These are phyloP conservation scores for Acanthococcus lagerstroemiae DNA, from an alignment of 2,888 invertebrate species.

Conservation along the genomic window DNA sequence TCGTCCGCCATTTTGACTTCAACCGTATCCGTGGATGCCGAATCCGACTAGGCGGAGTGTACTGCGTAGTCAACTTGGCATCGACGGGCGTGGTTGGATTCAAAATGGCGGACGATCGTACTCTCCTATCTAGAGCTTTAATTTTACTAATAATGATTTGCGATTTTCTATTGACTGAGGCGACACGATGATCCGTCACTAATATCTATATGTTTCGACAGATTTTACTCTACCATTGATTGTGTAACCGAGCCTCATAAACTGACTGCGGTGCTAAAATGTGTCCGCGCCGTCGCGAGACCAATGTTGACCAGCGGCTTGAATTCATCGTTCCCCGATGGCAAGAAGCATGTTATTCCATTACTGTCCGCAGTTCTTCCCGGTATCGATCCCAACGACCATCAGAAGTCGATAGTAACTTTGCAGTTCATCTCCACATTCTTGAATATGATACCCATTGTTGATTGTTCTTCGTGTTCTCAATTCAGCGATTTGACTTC, in stretches of 20 bases:
- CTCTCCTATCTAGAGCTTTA: too few species aligned
- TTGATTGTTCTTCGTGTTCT: slow-evolving; percentile 64
- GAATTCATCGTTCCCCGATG: slow-evolving; percentile 53
- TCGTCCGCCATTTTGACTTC: too few species aligned
- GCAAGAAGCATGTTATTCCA: slow-evolving; percentile 69
- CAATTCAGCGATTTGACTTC: slow-evolving; percentile 42
- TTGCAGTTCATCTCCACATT: slow-evolving; percentile 69
- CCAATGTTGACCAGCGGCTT: slow-evolving; percentile 48
- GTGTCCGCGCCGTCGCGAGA: slow-evolving; percentile 58
- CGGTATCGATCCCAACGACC: slow-evolving; percentile 83
- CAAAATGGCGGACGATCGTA: too few species aligned
- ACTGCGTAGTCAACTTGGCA: too few species aligned
- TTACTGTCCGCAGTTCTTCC: slow-evolving; percentile 70
- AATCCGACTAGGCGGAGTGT: too few species aligned
- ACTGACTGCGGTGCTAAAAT: slow-evolving; percentile 60
- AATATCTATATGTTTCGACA: slow-evolving; percentile 35
- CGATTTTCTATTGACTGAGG: too few species aligned
- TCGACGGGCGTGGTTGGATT: too few species aligned
- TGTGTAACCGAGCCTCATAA: slow-evolving; percentile 83
- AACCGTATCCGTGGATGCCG: too few species aligned
- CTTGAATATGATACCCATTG: slow-evolving; percentile 66
- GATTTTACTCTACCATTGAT: slow-evolving; percentile 66
- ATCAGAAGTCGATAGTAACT: slow-evolving; percentile 61
- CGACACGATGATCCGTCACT: too few species aligned
- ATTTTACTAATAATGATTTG: too few species aligned